Base-by-base conservation (phyloP, 1,140 invertebrate species). In the Phortica variegata region DNA sequence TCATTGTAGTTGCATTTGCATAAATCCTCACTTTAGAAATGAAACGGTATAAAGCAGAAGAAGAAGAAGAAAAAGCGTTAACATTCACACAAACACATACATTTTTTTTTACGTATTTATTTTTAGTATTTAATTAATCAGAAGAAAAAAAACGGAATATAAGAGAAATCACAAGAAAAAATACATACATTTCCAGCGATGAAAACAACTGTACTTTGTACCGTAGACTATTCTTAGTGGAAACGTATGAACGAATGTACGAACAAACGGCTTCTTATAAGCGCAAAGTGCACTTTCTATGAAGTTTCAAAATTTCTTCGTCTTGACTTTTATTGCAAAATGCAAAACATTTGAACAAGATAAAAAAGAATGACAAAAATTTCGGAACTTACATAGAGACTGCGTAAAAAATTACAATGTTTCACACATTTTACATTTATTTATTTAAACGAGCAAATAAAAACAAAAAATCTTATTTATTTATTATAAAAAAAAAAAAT, bases 381-480 rank as follows among this genome's bases (percentile, higher is more conserved):
- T 68, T 72, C 59, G 58, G 56, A 72, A 72, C 68, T 72, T 72
- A 49, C 65, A 72, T 72, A 72, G 68, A 72, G 68, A 72, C 68
- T 72, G 62, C 60, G 52, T 61, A 56, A 45, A 52, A 39, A 58
- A 41, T 57, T 38, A 53, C 55, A 52, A 54, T n/a, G n/a, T n/a
- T n/a, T 43, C 45, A 49, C 43, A 47, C 43, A 47, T 53, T 52
- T 52, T 47, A 58, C 56, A 58, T 59, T 63, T 61, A 70, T 57
- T 69, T 72, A 69, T 63, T 51, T 59, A 57, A 59, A 52, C 33
- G 26, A 36, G 20, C 38, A 46, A 37, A 43, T 8, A 23, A 23
- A 40, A 43, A 16, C 18, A 33, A 38, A 49, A 43, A 10, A 45
- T 16, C 23, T 44, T 45, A 15, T 38, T 29, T 26, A 31, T 16